Percentiles rank a stretch among this genome's conserved stretches.
These are phyloP conservation scores for Sorex fumeus DNA, from an alignment of 2,113 vertebrate species.

Conservation along the genomic window DNA sequence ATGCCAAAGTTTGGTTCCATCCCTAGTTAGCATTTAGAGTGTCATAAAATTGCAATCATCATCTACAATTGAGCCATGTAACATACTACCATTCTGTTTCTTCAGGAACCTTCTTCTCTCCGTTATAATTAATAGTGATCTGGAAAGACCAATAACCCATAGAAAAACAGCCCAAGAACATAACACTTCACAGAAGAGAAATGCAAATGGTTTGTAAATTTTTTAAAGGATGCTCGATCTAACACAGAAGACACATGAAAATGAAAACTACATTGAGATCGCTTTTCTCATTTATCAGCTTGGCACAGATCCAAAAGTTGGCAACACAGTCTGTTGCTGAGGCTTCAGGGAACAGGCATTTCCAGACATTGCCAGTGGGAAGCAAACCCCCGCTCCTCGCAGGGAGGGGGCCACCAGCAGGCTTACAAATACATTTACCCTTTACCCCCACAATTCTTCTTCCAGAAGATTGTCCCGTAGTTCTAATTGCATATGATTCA, in stretches of 20 bases:
- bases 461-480: not conserved
- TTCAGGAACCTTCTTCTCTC: conserved; percentile 4
- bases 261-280: conserved; percentile 61
- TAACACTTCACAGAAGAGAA: conserved; percentile 60
- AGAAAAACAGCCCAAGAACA: conserved; percentile 59
- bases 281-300: conserved; percentile 67
- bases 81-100: not conserved
- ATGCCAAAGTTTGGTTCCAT: conserved; percentile 8
- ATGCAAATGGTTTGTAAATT: conserved; percentile 69
- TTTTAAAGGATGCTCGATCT: conserved; percentile 69
- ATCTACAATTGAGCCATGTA: not conserved
- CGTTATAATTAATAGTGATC: conserved; percentile 57
- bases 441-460: not conserved
- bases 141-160: conserved; percentile 41
- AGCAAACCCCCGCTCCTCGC: not conserved
- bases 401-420: not conserved
- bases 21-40: conserved; percentile 17
- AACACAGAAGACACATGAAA: conserved; percentile 72
- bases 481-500: not conserved
- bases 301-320: conserved; percentile 63
- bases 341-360: conserved; percentile 30
- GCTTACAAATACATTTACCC: not conserved
- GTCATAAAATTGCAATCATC: conserved; percentile 39
- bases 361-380: not conserved
- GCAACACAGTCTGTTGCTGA: conserved; percentile 16